Evolutionary conservation across 2,888 invertebrate species (phyloP).

Genomic region (Rhimphoctona megacephalus): DNA sequence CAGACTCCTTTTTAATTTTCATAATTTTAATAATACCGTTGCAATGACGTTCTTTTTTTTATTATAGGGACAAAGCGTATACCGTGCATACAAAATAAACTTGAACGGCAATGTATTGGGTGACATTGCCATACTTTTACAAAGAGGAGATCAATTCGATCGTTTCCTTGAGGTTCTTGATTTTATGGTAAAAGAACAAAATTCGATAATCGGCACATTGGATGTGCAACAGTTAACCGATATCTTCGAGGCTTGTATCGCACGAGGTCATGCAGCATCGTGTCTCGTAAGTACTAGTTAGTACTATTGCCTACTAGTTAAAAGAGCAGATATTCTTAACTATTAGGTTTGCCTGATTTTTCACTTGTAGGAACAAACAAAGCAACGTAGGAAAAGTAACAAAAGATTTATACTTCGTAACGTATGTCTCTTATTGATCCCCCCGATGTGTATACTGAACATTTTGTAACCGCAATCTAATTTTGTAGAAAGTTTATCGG

Average conservation of each 20-base stretch:
- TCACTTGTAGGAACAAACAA: neutral
- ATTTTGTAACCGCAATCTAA: neutral
- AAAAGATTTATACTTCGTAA: neutral
- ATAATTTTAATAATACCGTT: no score
- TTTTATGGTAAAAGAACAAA: conserved; percentile 75
- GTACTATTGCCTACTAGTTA: neutral
- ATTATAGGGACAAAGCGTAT: conserved; percentile 56
- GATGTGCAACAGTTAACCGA: conserved; percentile 85
- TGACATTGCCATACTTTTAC: conserved; percentile 86
- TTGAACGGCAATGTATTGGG: conserved; percentile 88
- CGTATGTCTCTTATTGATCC: neutral
- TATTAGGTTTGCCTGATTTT: neutral
- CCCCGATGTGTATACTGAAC: neutral
- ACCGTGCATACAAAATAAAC: conserved; percentile 38
- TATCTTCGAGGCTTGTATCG: conserved; percentile 87
- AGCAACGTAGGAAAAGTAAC: neutral
- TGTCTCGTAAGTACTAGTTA: conserved; percentile 84
- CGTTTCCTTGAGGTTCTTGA: conserved; percentile 80
- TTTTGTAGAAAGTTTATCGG: neutral
- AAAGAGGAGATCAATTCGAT: conserved; percentile 86
- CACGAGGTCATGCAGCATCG: conserved; percentile 85
- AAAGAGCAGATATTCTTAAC: neutral
- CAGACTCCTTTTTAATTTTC: neutral
- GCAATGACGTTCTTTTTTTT: neutral
- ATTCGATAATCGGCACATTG: conserved; percentile 86